phyloP scores from a whole-genome alignment of 92 coral and sea anemone genomes.

The Epizoanthus illoricatus region DNA sequence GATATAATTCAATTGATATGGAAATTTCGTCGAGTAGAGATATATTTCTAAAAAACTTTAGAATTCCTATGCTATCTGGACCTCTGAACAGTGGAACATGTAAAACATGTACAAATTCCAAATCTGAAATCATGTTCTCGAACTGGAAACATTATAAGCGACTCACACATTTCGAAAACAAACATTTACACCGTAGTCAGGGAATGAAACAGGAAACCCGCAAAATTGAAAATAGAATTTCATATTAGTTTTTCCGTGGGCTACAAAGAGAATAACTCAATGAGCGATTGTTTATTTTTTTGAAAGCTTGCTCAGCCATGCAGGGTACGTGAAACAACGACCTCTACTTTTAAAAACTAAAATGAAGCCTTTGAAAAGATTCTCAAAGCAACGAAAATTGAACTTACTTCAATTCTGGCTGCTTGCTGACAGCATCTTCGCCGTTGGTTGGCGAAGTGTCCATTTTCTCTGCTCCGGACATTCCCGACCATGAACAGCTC shows the following conservation, averaged over 20 bases:
- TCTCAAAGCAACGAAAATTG: background rate
- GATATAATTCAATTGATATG: background rate
- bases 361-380: background rate
- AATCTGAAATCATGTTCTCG: background rate
- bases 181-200: background rate
- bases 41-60: background rate
- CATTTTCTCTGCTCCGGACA: constrained; percentile 44
- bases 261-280: constrained; percentile 11
- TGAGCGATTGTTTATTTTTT: constrained; percentile 31
- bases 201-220: constrained; percentile 5
- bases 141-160: background rate
- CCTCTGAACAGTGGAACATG: background rate
- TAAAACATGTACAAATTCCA: background rate
- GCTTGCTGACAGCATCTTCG: constrained; percentile 10
- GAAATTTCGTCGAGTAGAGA: background rate
- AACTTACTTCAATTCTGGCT: constrained; percentile 29
- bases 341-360: background rate
- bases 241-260: constrained; percentile 3
- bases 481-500: constrained; percentile 9
- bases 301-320: background rate
- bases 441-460: constrained; percentile 30
- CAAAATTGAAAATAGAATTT: constrained; percentile 4
- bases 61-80: constrained; percentile 18
- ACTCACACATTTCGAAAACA: background rate
- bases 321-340: background rate